Base-by-base conservation (phyloP, 2,113 vertebrate species). In the Sylvietta virens region DNA sequence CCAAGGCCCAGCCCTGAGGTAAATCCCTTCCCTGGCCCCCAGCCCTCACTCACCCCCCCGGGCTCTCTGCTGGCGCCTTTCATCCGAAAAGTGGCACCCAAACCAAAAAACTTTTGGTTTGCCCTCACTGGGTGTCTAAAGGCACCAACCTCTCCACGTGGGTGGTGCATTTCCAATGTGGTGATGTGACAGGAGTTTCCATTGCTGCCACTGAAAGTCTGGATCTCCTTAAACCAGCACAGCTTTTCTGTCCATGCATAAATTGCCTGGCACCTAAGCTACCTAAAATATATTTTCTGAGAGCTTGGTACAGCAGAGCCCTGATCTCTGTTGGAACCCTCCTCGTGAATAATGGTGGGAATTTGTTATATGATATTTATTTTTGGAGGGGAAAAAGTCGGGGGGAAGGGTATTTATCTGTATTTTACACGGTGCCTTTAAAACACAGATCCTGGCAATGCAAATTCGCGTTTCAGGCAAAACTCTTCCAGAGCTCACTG, bases 201-300 rank as follows among this genome's bases (percentile, higher is more conserved):
- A 12, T 13, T 45, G 58, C 70, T 89, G 81, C 50, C 22, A 2
- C 71, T 47, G 5, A 39, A 91, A 76, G 35, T 27, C 67, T 80
- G 88, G 62, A 48, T 82, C n/a, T 4, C 48, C 79, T 86, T 87
- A 88, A 95, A 83, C 67, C 4, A 0, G 33, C 74, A 56, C 58
- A 58, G 87, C 82, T 96, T 91, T 90, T 82, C 90, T 72, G 37
- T 17, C 56, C 57, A 15, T 9, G 33, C 47, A 82, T 50, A 92
- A 94, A 94, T 90, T 90, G 80, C 82, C 67, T 62, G 35, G 39
- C 54, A 92, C 82, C 85, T 94, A 83, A 90, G 80, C 80, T 83
- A 95, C 94, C 87, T 91, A 73, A 80, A 92, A 90, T 70, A 66
- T 78, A 80, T 95, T 96, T 88, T 88, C 58, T 44, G 81, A 88